phyloP scores from a whole-genome alignment of 2,113 vertebrate genomes.

The Ailurus styani region DNA sequence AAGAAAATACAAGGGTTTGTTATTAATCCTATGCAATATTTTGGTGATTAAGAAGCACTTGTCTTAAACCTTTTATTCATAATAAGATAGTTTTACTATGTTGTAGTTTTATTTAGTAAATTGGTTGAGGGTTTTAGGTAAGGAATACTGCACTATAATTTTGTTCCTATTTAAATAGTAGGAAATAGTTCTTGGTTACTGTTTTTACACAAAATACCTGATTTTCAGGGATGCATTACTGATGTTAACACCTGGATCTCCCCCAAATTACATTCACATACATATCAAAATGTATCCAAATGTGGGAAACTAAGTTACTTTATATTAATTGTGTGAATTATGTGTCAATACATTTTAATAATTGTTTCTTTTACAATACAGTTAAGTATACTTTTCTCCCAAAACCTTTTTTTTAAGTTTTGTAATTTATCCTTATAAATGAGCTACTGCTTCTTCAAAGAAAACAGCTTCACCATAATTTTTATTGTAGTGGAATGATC shows the following conservation, averaged over 20 bases:
- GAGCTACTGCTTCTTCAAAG: not conserved
- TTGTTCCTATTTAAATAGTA: not conserved
- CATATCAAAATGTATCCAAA: not conserved
- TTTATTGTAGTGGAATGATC: not conserved
- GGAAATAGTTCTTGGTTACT: not conserved
- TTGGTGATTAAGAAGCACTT: not conserved
- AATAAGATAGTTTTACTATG: not conserved
- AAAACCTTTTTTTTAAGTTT: not conserved
- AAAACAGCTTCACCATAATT: not conserved
- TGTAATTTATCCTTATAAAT: not conserved
- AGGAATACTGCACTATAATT: not conserved
- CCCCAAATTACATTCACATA: not conserved
- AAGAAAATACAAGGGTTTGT: not conserved
- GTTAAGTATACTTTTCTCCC: not conserved
- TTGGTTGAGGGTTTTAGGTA: not conserved
- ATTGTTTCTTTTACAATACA: not conserved
- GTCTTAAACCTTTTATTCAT: not conserved
- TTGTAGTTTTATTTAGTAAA: not conserved
- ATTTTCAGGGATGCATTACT: not conserved
- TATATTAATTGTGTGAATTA: not conserved
- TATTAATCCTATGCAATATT: not conserved
- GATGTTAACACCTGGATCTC: not conserved
- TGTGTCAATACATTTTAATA: not conserved
- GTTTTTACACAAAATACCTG: not conserved
- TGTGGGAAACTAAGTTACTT: not conserved